phyloP scores from a whole-genome alignment of 2,113 vertebrate genomes.

The Chiloscyllium plagiosum region DNA sequence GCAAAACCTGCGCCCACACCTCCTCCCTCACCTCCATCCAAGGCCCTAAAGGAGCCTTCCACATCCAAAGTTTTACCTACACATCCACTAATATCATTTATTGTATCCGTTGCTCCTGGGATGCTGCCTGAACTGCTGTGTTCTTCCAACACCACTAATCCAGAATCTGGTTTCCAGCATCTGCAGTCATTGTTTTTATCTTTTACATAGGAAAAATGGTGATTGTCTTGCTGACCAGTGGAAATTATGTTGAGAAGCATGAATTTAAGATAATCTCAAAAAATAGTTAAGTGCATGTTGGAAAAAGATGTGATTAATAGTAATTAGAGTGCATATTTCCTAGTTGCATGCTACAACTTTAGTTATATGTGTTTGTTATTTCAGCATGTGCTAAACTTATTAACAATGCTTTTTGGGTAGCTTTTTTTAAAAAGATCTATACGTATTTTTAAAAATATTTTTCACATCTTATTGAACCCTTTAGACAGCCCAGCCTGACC shows the following conservation, averaged over 20 bases:
- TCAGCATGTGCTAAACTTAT: not conserved
- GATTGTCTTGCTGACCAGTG: not conserved
- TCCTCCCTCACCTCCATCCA: too few species aligned
- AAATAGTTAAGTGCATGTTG: not conserved
- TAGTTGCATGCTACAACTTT: not conserved
- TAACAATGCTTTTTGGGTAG: not conserved
- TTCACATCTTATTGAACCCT: not conserved
- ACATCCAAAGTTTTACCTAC: too few species aligned
- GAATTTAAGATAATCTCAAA: not conserved
- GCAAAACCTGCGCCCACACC: too few species aligned
- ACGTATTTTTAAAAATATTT: not conserved
- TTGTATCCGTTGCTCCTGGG: too few species aligned
- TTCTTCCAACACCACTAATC: too few species aligned
- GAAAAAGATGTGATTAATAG: not conserved
- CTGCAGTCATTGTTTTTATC: too few species aligned
- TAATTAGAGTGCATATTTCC: not conserved
- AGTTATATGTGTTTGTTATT: too few species aligned
- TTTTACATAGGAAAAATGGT: not conserved
- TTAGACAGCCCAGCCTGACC: conserved; percentile 55
- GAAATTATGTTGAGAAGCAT: not conserved
- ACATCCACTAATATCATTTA: too few species aligned
- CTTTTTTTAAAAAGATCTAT: too few species aligned
- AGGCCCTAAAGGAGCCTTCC: too few species aligned
- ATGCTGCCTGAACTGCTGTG: too few species aligned
- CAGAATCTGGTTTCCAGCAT: too few species aligned